Evolutionary conservation across 2,113 vertebrate genomes (phyloP), one percentile per base, ranked within the genome.

Genomic region (Pycnonotus jocosus): DNA sequence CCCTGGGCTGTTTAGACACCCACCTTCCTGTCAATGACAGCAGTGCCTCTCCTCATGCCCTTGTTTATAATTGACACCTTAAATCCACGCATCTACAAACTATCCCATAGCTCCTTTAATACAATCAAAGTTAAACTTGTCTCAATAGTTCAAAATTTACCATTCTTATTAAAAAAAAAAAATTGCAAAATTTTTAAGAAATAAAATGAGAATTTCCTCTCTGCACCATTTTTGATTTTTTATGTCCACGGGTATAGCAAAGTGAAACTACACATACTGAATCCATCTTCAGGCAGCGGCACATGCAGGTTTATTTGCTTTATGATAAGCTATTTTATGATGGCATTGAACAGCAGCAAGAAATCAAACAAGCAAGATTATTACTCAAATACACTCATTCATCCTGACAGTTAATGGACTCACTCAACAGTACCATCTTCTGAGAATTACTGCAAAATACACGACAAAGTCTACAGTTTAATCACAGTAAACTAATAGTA

Each of bases 341-440:
- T 35, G 40, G 50, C 50, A 86, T 12, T 37, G 33, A 94, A 83
- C 42, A 88, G 58, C 79, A 92, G 72, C 56, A 35, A 86, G 60
- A 86, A 78, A 87, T 85, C 57, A 93, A 89, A 92, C 85, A 86
- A 93, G 53, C 20, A 79, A 54, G 37, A 78, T 88, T 88, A 73
- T 83, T 73, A 35, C 69, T 74, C 53, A 92, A 76, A 91, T 16
- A 45, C 37, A 73, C 16, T 28, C 50, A 54, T 84, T 91, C 62
- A 87, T 65, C 30, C 85, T 77, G 70, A 86, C 77, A 96, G 56
- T 23, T 73, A 35, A 87, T 47, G 56, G 40, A 58, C 33, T 38
- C 56, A 57, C 68, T 74, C 71, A 51, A 54, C 8, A 60, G n/a
- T 9, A 38, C 66, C 28, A 37, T 45, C 60, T 54, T 25, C 51